Evolutionary conservation across 2,113 vertebrate species (phyloP).

Genomic region (Cryptotis parvus): DNA sequence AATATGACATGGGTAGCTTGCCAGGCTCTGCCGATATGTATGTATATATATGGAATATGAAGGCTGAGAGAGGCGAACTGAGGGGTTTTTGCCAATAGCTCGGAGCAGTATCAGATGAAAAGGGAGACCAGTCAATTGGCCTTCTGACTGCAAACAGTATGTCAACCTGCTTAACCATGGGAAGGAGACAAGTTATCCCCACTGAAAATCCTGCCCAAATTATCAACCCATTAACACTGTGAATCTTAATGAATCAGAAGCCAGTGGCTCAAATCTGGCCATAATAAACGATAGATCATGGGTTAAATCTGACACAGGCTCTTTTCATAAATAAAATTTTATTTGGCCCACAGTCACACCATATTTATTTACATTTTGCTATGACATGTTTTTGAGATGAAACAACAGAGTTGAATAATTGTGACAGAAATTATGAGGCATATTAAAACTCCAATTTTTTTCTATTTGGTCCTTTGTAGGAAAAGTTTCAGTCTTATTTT

Average conservation of each 20-base stretch:
- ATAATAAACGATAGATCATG: neutral
- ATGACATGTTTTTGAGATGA: neutral
- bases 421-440: neutral
- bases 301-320: neutral
- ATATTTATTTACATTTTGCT: neutral
- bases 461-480: neutral
- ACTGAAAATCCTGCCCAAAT: neutral
- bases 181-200: neutral
- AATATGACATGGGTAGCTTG: no score
- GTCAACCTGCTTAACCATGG: neutral
- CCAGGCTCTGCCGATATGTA: no score
- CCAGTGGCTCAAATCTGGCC: neutral
- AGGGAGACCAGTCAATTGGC: neutral
- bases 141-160: neutral
- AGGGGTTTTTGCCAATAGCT: neutral
- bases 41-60: no score
- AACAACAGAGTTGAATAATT: neutral
- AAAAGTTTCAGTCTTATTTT: conserved; percentile 36
- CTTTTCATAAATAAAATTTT: conserved; percentile 22
- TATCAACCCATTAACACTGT: neutral
- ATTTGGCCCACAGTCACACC: neutral
- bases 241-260: neutral
- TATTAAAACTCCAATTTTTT: conserved; percentile 5
- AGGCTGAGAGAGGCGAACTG: neutral
- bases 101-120: neutral